Evolutionary conservation across 2,113 vertebrate species (phyloP).

Genomic region (Macquaria australasica): DNA sequence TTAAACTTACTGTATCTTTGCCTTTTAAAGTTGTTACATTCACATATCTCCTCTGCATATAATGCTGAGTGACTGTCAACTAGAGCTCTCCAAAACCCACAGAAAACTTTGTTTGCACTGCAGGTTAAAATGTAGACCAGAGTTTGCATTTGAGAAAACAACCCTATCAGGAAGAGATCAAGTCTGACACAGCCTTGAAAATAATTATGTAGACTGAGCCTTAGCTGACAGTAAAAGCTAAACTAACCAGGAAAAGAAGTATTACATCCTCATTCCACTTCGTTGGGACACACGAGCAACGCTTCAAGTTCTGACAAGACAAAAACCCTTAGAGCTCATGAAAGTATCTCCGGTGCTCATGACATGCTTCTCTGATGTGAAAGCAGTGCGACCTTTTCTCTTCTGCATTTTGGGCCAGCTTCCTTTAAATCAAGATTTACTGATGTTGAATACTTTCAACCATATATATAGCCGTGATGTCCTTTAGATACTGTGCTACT

Average conservation of each 20-base stretch:
- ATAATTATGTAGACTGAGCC: background rate
- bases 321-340: background rate
- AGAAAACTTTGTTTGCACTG: background rate
- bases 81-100: background rate
- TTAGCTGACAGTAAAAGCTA: background rate
- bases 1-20: background rate
- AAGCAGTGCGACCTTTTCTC: background rate
- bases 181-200: slow-evolving; percentile 1
- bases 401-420: slow-evolving; percentile 45
- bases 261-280: slow-evolving; percentile 54
- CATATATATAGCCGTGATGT: background rate
- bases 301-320: slow-evolving; percentile 74
- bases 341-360: slow-evolving; percentile 23
- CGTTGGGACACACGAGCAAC: slow-evolving; percentile 27
- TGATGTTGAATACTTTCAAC: background rate
- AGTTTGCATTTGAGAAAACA: slow-evolving; percentile 24
- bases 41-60: background rate
- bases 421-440: slow-evolving; percentile 5
- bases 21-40: too few relatives aligned
- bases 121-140: background rate
- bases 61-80: background rate
- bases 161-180: background rate
- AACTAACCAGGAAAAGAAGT: background rate
- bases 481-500: slow-evolving; percentile 36
- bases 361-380: background rate